Conservation (phyloP, 2,797 vertebrate genomes). For the Botia almorhae region DNA sequence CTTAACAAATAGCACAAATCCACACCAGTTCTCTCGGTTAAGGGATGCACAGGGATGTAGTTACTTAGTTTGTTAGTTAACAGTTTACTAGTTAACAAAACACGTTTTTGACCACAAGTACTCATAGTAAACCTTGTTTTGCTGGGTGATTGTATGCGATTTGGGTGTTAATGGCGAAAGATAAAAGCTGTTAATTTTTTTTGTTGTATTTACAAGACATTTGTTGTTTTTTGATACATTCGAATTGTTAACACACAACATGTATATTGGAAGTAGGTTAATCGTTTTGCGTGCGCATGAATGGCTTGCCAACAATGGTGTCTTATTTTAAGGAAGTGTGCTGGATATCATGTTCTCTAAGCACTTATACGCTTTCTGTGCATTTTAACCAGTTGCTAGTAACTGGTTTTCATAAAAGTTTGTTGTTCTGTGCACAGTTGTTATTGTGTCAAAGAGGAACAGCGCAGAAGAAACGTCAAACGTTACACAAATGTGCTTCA, state of each 20-base stretch:
- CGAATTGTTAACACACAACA: not conserved
- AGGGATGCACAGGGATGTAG: no score
- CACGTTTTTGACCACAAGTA: no score
- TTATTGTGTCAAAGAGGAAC: conserved; percentile 35
- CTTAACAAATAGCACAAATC: no score
- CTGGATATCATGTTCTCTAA: not conserved
- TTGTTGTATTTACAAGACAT: no score
- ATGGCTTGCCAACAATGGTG: not conserved
- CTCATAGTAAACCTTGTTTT: no score
- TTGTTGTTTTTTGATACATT: not conserved
- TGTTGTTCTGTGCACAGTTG: not conserved
- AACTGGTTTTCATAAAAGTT: conserved; percentile 5
- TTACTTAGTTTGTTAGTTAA: no score
- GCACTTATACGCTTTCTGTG: not conserved
- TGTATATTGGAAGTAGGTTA: not conserved
- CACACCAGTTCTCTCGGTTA: no score
- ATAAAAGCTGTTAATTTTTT: no score
- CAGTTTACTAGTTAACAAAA: no score
- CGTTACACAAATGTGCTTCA: not conserved
- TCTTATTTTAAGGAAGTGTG: not conserved
- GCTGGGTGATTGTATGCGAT: no score
- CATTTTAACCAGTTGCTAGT: not conserved
- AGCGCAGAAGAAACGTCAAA: not conserved
- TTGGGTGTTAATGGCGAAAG: no score
- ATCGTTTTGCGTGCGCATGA: not conserved